A percentile compares a stretch with the other conserved stretches of the same genome.
Conservation (phyloP, 2,113 vertebrate genomes). For the Passerina amoena region DNA sequence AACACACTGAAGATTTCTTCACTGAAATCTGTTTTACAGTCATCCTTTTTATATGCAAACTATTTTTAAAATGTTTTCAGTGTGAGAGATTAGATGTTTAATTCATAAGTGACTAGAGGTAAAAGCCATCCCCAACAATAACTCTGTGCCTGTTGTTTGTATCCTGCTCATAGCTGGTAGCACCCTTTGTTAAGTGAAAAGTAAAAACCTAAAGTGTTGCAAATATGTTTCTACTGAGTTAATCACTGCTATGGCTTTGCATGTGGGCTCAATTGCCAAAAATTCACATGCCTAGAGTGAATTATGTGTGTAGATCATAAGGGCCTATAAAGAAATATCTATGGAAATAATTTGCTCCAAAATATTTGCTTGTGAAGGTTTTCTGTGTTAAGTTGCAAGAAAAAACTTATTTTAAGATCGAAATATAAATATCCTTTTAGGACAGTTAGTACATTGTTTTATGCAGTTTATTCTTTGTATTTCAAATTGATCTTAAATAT, state of each 20-base stretch:
- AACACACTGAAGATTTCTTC: neutral
- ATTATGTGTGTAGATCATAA: neutral
- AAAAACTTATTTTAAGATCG: neutral
- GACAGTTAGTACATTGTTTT: neutral
- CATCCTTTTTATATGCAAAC: conserved; percentile 28
- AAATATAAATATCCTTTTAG: neutral
- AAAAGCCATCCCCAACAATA: neutral
- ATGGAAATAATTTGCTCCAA: neutral
- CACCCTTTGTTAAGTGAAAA: neutral
- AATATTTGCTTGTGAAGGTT: neutral
- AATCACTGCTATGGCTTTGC: neutral
- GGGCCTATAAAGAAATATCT: neutral
- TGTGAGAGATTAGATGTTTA: conserved; percentile 14
- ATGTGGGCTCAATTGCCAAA: neutral
- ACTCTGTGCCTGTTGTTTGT: neutral
- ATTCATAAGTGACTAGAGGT: conserved; percentile 31
- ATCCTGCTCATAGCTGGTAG: neutral
- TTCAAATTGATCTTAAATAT: neutral
- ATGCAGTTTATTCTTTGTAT: neutral
- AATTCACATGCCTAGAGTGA: neutral
- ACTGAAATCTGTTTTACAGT: neutral
- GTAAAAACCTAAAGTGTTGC: neutral
- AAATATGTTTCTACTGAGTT: neutral
- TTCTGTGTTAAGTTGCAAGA: neutral
- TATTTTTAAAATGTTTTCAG: neutral